Evolutionary conservation across 2,797 vertebrate genomes (phyloP).

Genomic region (Chaetodon trifasciatus): DNA sequence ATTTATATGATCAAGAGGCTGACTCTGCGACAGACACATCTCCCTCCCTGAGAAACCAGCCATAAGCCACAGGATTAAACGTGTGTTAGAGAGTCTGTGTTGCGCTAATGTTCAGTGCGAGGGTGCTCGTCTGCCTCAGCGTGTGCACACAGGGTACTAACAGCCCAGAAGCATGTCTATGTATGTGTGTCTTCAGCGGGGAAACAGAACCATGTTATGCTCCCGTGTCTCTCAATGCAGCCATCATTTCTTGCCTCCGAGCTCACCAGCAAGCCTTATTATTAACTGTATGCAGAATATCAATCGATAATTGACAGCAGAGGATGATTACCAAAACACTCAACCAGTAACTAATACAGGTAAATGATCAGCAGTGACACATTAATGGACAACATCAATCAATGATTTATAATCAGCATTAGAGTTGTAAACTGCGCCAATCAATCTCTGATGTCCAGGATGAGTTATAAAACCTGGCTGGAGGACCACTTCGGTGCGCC

Average conservation of each 20-base stretch:
- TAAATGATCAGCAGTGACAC: constrained; percentile 55
- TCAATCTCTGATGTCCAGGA: constrained; percentile 66
- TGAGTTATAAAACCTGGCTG: constrained; percentile 60
- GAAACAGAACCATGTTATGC: constrained; percentile 14
- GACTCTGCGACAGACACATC: constrained; percentile 68
- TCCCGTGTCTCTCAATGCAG: neutral
- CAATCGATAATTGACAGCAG: constrained; percentile 40
- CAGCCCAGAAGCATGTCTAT: constrained; percentile 27
- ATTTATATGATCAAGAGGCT: constrained; percentile 77
- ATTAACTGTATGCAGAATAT: constrained; percentile 31
- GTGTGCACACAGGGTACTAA: constrained; percentile 42
- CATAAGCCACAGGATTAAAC: constrained; percentile 76
- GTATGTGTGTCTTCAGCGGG: constrained; percentile 4
- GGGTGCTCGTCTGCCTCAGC: constrained; percentile 42
- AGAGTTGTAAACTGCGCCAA: constrained; percentile 33
- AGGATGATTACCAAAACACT: constrained; percentile 47
- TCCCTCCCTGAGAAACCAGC: constrained; percentile 67
- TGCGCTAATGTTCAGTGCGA: constrained; percentile 59
- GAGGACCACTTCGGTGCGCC: constrained; percentile 39
- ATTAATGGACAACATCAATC: constrained; percentile 64
- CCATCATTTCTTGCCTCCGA: neutral
- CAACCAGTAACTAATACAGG: constrained; percentile 50
- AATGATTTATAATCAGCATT: constrained; percentile 65
- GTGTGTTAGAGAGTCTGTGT: constrained; percentile 68
- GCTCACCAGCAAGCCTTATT: constrained; percentile 19